phyloP scores from a whole-genome alignment of 2,888 invertebrate genomes.

The Zootermopsis nevadensis region DNA sequence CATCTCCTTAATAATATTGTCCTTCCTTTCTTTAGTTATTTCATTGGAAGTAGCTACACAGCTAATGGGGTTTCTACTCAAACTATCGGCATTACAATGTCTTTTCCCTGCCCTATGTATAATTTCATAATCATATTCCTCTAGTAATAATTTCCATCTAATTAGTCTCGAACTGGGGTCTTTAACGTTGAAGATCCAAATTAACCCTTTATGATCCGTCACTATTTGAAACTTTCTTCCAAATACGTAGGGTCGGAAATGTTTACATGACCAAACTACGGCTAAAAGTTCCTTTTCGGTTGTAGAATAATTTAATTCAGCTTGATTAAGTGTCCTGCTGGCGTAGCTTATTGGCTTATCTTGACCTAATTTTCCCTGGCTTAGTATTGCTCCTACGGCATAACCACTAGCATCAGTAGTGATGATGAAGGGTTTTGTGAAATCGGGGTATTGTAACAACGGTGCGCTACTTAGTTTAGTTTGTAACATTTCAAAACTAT shows the following conservation, averaged over 20 bases:
- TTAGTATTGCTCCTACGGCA: slow-evolving; percentile 42
- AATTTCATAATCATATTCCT: slow-evolving; percentile 46
- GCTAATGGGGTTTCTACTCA: too few relatives aligned
- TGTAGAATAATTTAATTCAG: slow-evolving; percentile 39
- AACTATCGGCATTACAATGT: slow-evolving; percentile 39
- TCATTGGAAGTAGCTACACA: too few relatives aligned
- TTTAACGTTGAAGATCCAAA: slow-evolving; percentile 38
- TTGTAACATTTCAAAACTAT: background rate
- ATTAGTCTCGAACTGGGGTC: slow-evolving; percentile 35
- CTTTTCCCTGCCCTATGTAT: slow-evolving; percentile 38
- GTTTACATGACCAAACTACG: slow-evolving; percentile 44
- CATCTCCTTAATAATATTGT: background rate
- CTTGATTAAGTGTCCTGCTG: slow-evolving; percentile 41
- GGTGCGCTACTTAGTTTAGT: background rate
- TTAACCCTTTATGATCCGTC: slow-evolving; percentile 42
- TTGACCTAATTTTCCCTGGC: slow-evolving; percentile 35
- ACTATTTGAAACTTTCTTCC: slow-evolving; percentile 49
- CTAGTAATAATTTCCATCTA: slow-evolving; percentile 42
- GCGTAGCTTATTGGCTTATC: slow-evolving; percentile 48
- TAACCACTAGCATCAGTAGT: slow-evolving; percentile 44
- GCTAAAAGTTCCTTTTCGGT: slow-evolving; percentile 49
- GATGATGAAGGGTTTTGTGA: background rate
- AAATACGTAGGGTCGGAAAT: slow-evolving; percentile 46
- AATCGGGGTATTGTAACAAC: slow-evolving; percentile 34
- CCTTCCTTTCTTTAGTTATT: background rate